Conservation (phyloP, 2,797 vertebrate genomes). For the Acipenser transmontanus region DNA sequence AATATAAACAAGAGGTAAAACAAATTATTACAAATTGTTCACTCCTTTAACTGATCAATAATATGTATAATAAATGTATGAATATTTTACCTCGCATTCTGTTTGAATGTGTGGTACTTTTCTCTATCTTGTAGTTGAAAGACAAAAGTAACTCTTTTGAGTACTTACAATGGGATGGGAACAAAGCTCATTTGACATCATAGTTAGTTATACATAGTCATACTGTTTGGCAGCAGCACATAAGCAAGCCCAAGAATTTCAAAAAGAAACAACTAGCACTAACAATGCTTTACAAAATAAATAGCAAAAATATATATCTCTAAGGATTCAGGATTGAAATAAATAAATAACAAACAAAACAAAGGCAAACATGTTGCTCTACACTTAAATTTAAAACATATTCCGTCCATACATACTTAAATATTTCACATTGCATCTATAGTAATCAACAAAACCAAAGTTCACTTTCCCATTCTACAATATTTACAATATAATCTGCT, state of each 20-base stretch:
- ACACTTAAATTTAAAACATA: constrained; percentile 32
- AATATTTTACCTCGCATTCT: too few relatives aligned
- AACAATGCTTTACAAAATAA: constrained; percentile 37
- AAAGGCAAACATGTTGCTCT: constrained; percentile 14
- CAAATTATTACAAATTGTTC: too few relatives aligned
- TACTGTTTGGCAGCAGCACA: constrained; percentile 23
- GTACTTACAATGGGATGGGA: too few relatives aligned
- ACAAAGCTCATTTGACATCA: too few relatives aligned
- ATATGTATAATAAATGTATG: too few relatives aligned
- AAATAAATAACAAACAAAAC: constrained; percentile 40
- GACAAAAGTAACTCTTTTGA: too few relatives aligned
- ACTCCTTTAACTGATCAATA: too few relatives aligned
- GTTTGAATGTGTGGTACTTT: too few relatives aligned
- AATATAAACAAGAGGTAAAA: too few relatives aligned
- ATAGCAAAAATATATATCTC: constrained; percentile 45
- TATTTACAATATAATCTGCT: constrained; percentile 4
- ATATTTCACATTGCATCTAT: constrained; percentile 34
- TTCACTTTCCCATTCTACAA: constrained; percentile 16
- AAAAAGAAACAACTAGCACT: constrained; percentile 27
- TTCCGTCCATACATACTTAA: constrained; percentile 27
- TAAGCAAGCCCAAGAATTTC: constrained; percentile 23
- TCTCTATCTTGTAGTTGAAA: too few relatives aligned
- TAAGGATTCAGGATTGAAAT: constrained; percentile 41
- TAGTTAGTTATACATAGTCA: too few relatives aligned
- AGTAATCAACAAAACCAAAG: constrained; percentile 29